These are phyloP conservation scores for Aphaenogaster rudis DNA, from an alignment of 1,140 invertebrate genomes.

Conservation along the genomic window DNA sequence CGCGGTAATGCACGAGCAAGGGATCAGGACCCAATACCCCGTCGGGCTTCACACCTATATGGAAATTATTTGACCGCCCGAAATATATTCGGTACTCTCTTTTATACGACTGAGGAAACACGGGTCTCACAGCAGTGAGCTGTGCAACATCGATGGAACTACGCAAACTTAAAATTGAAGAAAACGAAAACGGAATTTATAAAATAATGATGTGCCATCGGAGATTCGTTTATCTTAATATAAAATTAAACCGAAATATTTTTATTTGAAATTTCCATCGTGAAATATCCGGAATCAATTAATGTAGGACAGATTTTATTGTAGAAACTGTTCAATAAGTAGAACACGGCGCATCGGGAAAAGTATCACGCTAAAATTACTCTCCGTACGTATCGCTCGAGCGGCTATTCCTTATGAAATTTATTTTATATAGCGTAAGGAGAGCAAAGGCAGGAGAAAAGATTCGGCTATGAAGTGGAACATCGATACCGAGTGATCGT, in stretches of 20 bases:
- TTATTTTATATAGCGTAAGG: not conserved
- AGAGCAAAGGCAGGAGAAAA: conserved; percentile 23
- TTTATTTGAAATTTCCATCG: not conserved
- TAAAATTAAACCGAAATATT: not conserved
- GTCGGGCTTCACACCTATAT: conserved; percentile 77
- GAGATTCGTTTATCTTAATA: not conserved
- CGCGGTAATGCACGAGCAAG: conserved; percentile 78
- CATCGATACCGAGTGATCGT: conserved; percentile 77
- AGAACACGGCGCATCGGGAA: not conserved
- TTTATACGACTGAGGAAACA: conserved; percentile 17
- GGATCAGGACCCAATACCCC: conserved; percentile 79
- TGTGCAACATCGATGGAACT: not conserved
- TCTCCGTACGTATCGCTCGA: not conserved
- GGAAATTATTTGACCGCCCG: conserved; percentile 61
- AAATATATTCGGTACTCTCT: conserved; percentile 43
- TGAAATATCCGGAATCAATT: not conserved
- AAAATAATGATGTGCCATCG: not conserved
- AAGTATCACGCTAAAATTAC: not conserved
- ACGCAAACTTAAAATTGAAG: not conserved
- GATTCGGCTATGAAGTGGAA: conserved; percentile 15
- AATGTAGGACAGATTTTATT: not conserved
- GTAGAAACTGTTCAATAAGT: not conserved
- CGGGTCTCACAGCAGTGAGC: not conserved
- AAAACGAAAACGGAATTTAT: not conserved
- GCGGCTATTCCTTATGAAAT: not conserved